A percentile compares a stretch with the other conserved stretches of the same genome.
These are phyloP conservation scores for Bombycilla garrulus DNA, from an alignment of 2,113 vertebrate species.

Conservation along the genomic window DNA sequence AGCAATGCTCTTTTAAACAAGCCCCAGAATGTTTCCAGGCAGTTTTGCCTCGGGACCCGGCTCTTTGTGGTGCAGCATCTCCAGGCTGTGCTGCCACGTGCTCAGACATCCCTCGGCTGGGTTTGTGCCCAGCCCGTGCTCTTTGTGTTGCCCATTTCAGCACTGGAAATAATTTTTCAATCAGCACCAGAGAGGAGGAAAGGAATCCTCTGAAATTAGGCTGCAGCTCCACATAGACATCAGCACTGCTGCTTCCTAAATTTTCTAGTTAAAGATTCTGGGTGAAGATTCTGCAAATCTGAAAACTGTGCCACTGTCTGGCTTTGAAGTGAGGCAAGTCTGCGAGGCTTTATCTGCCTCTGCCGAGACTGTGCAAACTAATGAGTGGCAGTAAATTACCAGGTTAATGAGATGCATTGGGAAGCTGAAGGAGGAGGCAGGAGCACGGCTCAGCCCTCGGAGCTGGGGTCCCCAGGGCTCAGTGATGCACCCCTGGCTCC, in stretches of 20 bases:
- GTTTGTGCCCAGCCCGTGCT: background rate
- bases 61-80: background rate
- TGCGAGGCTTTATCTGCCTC: background rate
- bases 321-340: background rate
- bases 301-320: background rate
- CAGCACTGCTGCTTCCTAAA: background rate
- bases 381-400: background rate
- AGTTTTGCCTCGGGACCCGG: background rate
- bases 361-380: background rate
- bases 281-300: background rate
- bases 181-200: background rate
- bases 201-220: background rate
- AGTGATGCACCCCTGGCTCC: background rate
- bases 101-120: background rate
- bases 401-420: background rate
- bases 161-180: background rate
- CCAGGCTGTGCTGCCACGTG: background rate
- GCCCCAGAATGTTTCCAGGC: background rate
- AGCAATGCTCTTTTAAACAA: background rate
- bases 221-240: background rate
- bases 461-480: background rate
- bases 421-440: background rate
- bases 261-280: background rate
- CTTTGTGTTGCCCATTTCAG: background rate
- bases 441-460: rapidly evolving